Evolutionary conservation across 2,113 vertebrate genomes (phyloP), one percentile per base, ranked within the genome.

Genomic region (Myotis lucifugus): DNA sequence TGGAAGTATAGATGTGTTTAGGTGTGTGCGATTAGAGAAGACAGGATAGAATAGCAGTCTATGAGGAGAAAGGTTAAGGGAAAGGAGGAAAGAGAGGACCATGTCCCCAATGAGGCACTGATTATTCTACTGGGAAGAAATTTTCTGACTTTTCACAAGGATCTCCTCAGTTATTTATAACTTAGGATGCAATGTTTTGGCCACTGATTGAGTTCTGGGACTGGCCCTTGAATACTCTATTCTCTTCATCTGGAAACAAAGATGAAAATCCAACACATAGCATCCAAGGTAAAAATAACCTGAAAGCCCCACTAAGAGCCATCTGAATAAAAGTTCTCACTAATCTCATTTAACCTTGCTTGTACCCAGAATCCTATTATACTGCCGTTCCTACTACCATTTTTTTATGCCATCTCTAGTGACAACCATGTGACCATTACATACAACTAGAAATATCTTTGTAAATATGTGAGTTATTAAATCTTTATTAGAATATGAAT

Each of bases 81-180:
- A 74, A 88, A 52, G 21, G 15, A 46, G 66, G 14, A 4, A 27
- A 42, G 25, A 29, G 6, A 77, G 8, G 34, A n/a, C 14, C 11
- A n/a, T 2, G 9, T 54, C 5, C 27, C 27, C 8, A 5, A 1
- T 0, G 6, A 59, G 46, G 1, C 14, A 61, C 0, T 56, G 8
- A 23, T 50, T 69, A 32, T 27, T 52, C 19, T 12, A 27, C 4
- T 5, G 18, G 18, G 37, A 88, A 87, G n/a, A 17, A 84, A 76
- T 17, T 59, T 10, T 6, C 40, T 7, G 17, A 2, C 29, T 48
- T 72, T 5, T 40, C 4, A 27, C 37, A 77, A 77, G 27, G 0
- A 50, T 25, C 4, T 17, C n/a, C 37, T 27, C 8, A 5, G 74
- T 27, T 48, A 66, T 78, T 86, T 27, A 34, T 52, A 42, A 77